Conservation (phyloP, 2,113 vertebrate species). For the Psilopogon haemacephalus region DNA sequence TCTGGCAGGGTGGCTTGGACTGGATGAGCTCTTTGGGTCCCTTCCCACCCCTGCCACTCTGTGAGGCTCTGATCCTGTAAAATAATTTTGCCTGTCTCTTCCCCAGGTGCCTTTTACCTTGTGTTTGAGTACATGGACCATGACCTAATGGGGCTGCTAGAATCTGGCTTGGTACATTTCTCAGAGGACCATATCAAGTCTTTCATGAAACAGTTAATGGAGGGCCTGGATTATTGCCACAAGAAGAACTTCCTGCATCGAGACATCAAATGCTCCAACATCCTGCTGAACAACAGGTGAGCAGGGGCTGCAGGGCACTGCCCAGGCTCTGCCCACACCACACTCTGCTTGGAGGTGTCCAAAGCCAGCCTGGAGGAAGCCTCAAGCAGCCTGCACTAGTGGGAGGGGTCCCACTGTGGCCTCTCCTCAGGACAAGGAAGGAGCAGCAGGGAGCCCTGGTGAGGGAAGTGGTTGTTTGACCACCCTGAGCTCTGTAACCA, state of each 20-base stretch:
- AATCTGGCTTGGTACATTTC: slow-evolving; percentile 97
- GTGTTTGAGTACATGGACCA: slow-evolving; percentile 99
- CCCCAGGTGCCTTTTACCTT: slow-evolving; percentile 93
- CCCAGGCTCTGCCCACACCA: not conserved
- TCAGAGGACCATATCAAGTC: slow-evolving; percentile 97
- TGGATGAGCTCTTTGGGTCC: no score
- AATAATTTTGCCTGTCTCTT: not conserved
- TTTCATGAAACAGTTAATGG: slow-evolving; percentile 99
- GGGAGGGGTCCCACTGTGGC: no score
- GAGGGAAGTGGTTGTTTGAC: no score
- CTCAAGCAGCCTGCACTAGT: no score
- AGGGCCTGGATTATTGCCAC: slow-evolving; percentile 97
- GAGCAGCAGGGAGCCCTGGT: no score
- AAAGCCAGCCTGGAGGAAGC: no score
- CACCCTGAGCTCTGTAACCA: no score
- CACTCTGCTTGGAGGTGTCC: no score
- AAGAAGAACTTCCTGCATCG: slow-evolving; percentile 98
- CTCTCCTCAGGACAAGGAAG: no score
- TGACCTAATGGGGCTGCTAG: slow-evolving; percentile 97
- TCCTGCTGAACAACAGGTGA: slow-evolving; percentile 96
- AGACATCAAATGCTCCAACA: slow-evolving; percentile 99
- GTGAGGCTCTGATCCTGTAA: not conserved
- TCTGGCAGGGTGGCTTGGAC: no score
- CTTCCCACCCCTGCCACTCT: no score
- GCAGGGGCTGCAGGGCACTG: not conserved